phyloP scores from a whole-genome alignment of 2,888 invertebrate genomes.

The Blera fallax region DNA sequence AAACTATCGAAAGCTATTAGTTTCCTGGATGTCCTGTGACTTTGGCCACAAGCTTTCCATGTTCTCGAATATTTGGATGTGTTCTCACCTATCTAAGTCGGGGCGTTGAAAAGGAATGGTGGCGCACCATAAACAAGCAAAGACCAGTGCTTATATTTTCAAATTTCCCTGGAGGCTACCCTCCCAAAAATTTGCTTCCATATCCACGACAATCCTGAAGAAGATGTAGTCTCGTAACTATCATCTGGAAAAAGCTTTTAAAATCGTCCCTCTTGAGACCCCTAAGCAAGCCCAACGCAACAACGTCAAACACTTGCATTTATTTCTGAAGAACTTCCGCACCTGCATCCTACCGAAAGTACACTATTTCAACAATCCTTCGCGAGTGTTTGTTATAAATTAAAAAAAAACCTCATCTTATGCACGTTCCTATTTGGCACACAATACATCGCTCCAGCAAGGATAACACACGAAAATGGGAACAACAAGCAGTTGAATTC shows the following conservation, averaged over 20 bases:
- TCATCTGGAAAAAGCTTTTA: neutral
- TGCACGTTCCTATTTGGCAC: constrained; percentile 59
- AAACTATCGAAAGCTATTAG: too few relatives aligned
- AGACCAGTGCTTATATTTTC: too few relatives aligned
- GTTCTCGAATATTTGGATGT: too few relatives aligned
- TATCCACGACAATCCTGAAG: too few relatives aligned
- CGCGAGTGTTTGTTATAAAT: neutral
- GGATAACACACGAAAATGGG: constrained; percentile 30
- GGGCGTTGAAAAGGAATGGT: too few relatives aligned
- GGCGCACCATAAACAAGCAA: too few relatives aligned
- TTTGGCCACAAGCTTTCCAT: too few relatives aligned
- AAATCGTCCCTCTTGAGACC: neutral
- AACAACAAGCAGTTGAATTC: constrained; percentile 63
- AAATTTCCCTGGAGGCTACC: too few relatives aligned
- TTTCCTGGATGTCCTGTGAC: too few relatives aligned
- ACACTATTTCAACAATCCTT: constrained; percentile 21
- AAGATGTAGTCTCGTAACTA: neutral
- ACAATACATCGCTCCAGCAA: constrained; percentile 14
- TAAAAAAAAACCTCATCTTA: constrained; percentile 34
- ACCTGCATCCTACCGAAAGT: constrained; percentile 32
- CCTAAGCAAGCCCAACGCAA: neutral
- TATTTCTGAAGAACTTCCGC: constrained; percentile 35
- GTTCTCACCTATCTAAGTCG: too few relatives aligned
- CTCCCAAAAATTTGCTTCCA: too few relatives aligned
- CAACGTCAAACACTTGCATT: neutral